Conservation (phyloP, 53 echinoderm and acorn worm genomes). For the Echinarachnius parma region DNA sequence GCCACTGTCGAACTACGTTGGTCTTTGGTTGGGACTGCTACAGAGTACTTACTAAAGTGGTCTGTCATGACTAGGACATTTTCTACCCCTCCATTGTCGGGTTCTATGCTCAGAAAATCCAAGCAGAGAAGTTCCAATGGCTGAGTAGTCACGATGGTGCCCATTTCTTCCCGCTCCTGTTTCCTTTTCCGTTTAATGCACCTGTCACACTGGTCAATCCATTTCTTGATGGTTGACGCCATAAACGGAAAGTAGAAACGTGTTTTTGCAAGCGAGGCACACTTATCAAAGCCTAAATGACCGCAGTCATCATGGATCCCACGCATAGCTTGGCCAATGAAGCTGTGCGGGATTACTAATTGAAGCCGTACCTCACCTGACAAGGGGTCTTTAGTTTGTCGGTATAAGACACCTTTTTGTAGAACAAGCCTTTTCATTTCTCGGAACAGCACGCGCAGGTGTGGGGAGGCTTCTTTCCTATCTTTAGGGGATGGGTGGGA, state of each 20-base stretch:
- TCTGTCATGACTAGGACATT: constrained; percentile 35
- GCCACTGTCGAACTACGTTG: constrained; percentile 22
- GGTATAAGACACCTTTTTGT: constrained; percentile 7
- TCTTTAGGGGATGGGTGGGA: neutral
- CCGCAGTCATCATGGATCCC: constrained; percentile 29
- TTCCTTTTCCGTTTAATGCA: constrained; percentile 31
- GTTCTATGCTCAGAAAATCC: constrained; percentile 26
- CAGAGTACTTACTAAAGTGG: constrained; percentile 23
- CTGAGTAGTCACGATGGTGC: constrained; percentile 24
- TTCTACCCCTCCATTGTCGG: constrained; percentile 29
- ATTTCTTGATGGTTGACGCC: constrained; percentile 7
- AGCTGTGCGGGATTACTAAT: constrained; percentile 12
- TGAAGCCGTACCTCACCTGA: constrained; percentile 5
- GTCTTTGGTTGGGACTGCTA: constrained; percentile 36
- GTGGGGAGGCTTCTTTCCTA: neutral
- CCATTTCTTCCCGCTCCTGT: constrained; percentile 29
- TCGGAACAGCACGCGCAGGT: too few species aligned
- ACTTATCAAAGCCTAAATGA: constrained; percentile 21
- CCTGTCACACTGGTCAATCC: constrained; percentile 30
- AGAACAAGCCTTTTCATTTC: too few species aligned
- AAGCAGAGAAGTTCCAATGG: constrained; percentile 24
- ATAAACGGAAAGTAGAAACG: constrained; percentile 38
- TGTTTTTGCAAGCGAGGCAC: neutral
- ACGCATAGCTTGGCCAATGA: neutral
- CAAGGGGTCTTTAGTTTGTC: constrained; percentile 5